Base-by-base conservation (phyloP, 1,140 invertebrate species). In the Lucilia cuprina region DNA sequence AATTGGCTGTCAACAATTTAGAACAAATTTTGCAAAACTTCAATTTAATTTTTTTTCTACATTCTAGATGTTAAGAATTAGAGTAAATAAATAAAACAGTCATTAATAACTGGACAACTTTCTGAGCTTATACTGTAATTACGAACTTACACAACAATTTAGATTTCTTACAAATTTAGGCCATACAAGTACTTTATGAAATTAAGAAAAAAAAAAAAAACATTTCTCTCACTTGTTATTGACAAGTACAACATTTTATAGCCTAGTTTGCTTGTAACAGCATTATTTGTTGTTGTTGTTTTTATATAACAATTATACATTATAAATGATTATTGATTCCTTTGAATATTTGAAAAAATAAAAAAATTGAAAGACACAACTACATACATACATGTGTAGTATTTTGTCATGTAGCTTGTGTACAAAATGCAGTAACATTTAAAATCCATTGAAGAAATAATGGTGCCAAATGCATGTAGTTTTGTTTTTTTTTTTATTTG, bases 301-400 rank as follows among this genome's bases (percentile, higher is more conserved):
- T 19, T 70, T 70, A 55, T 70, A 25, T 70, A 70, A 70, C 8
- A 21, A 21, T 70, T 70, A 70, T 70, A 70, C 65, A 70, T 70
- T 70, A 70, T 70, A 70, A 70, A 70, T 70, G 65, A 70, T 70
- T 70, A 70, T 70, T 70, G 65, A 70, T 70, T 70, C n/a, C n/a
- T n/a, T 65, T 65, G 14, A 2, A 30, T 30, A 30, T 30, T 30
- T 30, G 25, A 30, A 3, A 30, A 30, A 30, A 30, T 30, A 30
- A 30, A 30, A 30, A 30, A 30, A n/a, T 41, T 8, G n/a, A 14
- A 60, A 60, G 55, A 60, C 55, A 60, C 55, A 60, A 60, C 55
- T n/a, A 60, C 55, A 30, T 30, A 30, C 3, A 3, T 30, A 30
- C 3, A 3, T 30, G 3, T 30, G 25, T 60, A 60, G 17, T 17